phyloP scores from a whole-genome alignment of 2,113 vertebrate genomes.

The Monarcha castaneiventris region DNA sequence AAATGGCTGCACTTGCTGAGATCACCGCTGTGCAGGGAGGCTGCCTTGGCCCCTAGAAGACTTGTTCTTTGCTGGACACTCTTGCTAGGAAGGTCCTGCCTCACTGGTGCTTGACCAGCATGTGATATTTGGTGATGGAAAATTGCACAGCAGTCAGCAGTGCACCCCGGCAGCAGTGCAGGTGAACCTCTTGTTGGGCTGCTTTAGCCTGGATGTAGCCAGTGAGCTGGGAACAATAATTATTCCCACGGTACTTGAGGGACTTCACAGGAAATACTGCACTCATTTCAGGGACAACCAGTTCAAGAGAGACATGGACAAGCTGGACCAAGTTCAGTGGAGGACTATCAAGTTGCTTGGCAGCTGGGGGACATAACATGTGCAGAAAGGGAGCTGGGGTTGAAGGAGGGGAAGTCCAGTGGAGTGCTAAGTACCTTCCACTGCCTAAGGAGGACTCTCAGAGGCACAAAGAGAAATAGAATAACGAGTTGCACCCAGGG shows the following conservation, averaged over 20 bases:
- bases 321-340: background rate
- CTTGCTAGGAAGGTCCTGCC: too few species aligned
- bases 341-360: background rate
- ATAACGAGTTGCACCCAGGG: background rate
- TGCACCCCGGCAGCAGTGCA: background rate
- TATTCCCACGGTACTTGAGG: background rate
- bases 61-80: too few species aligned
- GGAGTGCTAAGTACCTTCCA: background rate
- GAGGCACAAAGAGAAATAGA: background rate
- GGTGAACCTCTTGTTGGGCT: background rate
- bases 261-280: background rate
- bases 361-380: background rate
- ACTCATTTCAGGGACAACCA: background rate
- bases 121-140: background rate
- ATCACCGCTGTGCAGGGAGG: too few species aligned
- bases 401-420: background rate
- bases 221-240: accelerated
- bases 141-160: background rate
- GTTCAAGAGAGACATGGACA: background rate
- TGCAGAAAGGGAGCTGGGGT: background rate
- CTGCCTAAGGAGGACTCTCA: background rate
- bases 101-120: too few species aligned
- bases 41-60: too few species aligned
- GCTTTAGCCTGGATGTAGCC: background rate
- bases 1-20: too few species aligned